Percentiles rank a stretch among this genome's conserved stretches.
phyloP scores from a whole-genome alignment of 2,113 vertebrate species.

The Vulpes vulpes region DNA sequence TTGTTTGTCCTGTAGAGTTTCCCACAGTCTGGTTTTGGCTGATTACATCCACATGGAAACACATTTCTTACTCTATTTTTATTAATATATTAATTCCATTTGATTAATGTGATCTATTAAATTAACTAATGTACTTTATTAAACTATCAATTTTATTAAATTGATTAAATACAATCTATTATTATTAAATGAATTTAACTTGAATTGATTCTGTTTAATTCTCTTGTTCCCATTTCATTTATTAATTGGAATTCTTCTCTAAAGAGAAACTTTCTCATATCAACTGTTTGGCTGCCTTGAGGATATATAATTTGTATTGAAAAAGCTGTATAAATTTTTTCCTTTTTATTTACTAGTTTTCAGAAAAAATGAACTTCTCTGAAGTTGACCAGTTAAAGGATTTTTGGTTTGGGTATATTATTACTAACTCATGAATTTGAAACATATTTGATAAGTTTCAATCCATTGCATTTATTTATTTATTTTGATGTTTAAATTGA shows the following conservation, averaged over 20 bases:
- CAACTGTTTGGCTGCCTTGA: slow-evolving; percentile 47
- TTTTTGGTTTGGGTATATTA: slow-evolving; percentile 44
- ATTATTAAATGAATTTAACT: slow-evolving; percentile 55
- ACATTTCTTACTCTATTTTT: slow-evolving; percentile 57
- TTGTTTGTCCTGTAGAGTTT: slow-evolving; percentile 47
- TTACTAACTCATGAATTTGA: slow-evolving; percentile 34
- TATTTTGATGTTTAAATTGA: slow-evolving; percentile 46
- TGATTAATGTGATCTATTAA: slow-evolving; percentile 4
- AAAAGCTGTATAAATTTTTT: slow-evolving; percentile 43
- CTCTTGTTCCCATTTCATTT: slow-evolving; percentile 51
- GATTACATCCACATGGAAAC: slow-evolving; percentile 40
- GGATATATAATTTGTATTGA: slow-evolving; percentile 35
- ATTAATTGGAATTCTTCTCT: slow-evolving; percentile 58
- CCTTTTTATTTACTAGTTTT: slow-evolving; percentile 36
- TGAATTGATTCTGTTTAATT: slow-evolving; percentile 62
- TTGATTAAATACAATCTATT: slow-evolving; percentile 31
- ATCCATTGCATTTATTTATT: slow-evolving; percentile 30
- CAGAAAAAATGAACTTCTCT: slow-evolving; percentile 29
- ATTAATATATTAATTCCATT: slow-evolving; percentile 50
- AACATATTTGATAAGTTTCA: slow-evolving; percentile 47
- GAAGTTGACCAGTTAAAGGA: slow-evolving; percentile 32
- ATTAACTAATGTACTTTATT: slow-evolving; percentile 16
- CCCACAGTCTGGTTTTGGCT: slow-evolving; percentile 1
- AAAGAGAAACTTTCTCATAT: slow-evolving; percentile 49
- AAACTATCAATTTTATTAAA: slow-evolving; percentile 43